These are phyloP conservation scores for Galeruca laticollis DNA, from an alignment of 2,888 invertebrate species.

Conservation along the genomic window DNA sequence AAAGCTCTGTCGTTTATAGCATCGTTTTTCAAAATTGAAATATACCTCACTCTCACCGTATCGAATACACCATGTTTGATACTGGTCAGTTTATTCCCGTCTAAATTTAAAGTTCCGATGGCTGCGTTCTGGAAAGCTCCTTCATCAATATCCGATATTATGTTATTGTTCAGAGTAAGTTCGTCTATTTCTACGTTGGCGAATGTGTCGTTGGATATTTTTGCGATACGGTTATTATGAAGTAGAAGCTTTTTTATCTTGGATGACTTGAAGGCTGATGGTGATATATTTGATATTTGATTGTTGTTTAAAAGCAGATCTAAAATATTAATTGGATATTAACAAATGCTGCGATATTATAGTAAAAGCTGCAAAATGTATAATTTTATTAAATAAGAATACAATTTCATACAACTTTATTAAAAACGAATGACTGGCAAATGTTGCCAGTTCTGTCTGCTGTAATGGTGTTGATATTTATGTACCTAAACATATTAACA, in stretches of 20 bases:
- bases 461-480: too few species aligned
- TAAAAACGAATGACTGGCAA: too few species aligned
- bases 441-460: too few species aligned
- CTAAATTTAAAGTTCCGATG: conserved; percentile 30
- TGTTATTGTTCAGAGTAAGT: conserved; percentile 30
- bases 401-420: too few species aligned
- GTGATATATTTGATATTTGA: conserved; percentile 23
- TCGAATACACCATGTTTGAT: conserved; percentile 30
- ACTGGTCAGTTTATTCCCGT: conserved; percentile 33
- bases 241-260: conserved; percentile 27
- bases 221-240: conserved; percentile 21
- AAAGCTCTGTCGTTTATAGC: conserved; percentile 30
- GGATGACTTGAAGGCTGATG: conserved; percentile 18
- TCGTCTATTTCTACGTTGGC: conserved; percentile 23
- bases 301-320: conserved; percentile 35
- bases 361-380: too few species aligned
- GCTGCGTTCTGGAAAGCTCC: conserved; percentile 30
- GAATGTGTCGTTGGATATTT: conserved; percentile 21
- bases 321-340: conserved; percentile 5
- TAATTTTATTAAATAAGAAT: too few species aligned
- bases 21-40: conserved; percentile 34
- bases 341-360: too few species aligned
- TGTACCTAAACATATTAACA: too few species aligned
- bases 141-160: conserved; percentile 30
- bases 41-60: conserved; percentile 23